Conservation (phyloP, 1,140 invertebrate genomes). For the Hyphantria cunea region DNA sequence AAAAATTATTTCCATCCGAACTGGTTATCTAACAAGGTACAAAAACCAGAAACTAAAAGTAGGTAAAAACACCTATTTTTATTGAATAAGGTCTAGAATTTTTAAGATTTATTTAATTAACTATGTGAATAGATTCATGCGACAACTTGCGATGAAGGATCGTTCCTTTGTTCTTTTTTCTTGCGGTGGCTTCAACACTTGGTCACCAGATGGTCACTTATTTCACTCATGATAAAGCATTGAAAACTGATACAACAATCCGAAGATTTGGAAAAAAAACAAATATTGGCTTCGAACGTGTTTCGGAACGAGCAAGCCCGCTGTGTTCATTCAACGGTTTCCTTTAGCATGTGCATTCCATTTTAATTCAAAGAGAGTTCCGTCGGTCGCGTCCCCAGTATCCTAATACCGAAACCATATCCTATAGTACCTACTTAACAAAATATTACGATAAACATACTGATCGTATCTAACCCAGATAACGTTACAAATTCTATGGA, state of each 20-base stretch:
- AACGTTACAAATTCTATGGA: conserved; percentile 30
- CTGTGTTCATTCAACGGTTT: not conserved
- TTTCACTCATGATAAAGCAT: conserved; percentile 38
- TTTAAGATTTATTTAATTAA: too few relatives aligned
- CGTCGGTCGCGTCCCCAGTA: not conserved
- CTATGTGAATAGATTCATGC: too few relatives aligned
- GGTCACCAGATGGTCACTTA: conserved; percentile 70
- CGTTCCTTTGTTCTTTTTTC: conserved; percentile 25
- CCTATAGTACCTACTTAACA: too few relatives aligned
- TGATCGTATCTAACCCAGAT: not conserved
- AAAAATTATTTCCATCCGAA: too few relatives aligned
- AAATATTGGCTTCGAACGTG: not conserved
- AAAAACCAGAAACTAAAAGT: too few relatives aligned
- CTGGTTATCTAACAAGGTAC: too few relatives aligned
- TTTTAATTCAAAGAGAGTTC: not conserved
- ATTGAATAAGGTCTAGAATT: too few relatives aligned
- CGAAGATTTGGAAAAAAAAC: conserved; percentile 36
- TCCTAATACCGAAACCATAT: too few relatives aligned
- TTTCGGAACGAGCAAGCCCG: not conserved
- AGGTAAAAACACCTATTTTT: too few relatives aligned
- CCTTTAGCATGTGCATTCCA: not conserved
- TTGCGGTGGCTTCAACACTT: conserved; percentile 43
- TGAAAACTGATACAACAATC: conserved; percentile 43
- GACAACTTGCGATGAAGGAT: not conserved
- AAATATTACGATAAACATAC: not conserved